Evolutionary conservation across 2,888 invertebrate species (phyloP).

Genomic region (Sinelater perroti): DNA sequence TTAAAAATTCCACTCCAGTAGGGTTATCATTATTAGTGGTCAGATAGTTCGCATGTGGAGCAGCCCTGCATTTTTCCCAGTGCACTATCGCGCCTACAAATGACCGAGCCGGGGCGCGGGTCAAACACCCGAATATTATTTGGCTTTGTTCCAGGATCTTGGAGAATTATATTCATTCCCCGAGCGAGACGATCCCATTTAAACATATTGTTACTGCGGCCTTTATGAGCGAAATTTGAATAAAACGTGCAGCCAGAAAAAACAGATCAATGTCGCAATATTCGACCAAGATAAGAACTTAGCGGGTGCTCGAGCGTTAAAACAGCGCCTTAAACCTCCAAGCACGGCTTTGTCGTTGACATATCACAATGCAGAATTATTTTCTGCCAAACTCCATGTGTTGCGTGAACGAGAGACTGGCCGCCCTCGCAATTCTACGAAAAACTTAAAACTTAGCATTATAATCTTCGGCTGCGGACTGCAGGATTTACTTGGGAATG

Average conservation of each 20-base stretch:
- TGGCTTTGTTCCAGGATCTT: constrained; percentile 34
- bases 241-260: constrained; percentile 8
- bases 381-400: too few relatives aligned
- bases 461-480: constrained; percentile 11
- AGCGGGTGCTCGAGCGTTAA: too few relatives aligned
- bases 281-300: too few relatives aligned
- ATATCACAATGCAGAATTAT: too few relatives aligned
- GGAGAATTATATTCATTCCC: constrained; percentile 31
- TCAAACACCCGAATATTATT: constrained; percentile 33
- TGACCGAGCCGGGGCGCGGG: constrained; percentile 22
- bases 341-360: too few relatives aligned
- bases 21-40: too few relatives aligned
- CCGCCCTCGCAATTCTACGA: too few relatives aligned
- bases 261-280: constrained; percentile 23
- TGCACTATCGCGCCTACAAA: constrained; percentile 29
- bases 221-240: constrained; percentile 25
- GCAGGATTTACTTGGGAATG: constrained; percentile 1
- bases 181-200: constrained; percentile 22
- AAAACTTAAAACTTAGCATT: constrained; percentile 11
- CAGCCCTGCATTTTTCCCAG: constrained; percentile 24
- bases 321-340: too few relatives aligned
- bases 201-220: constrained; percentile 34
- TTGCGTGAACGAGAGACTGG: too few relatives aligned
- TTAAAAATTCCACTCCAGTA: too few relatives aligned
- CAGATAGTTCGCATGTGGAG: background rate